Conservation (phyloP, 2,888 invertebrate genomes). For the Melinopterus prodromus region DNA sequence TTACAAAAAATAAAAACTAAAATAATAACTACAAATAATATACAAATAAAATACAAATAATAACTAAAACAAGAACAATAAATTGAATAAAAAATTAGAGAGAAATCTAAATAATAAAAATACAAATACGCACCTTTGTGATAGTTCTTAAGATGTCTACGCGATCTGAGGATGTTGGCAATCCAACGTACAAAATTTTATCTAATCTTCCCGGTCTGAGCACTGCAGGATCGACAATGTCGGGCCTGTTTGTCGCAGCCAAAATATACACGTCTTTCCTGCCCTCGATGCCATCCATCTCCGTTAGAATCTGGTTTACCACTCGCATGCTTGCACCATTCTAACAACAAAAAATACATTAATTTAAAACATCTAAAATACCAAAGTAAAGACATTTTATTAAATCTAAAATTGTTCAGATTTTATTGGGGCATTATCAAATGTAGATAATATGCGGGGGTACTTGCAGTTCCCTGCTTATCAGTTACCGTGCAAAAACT, state of each 20-base stretch:
- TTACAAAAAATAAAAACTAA: too few species aligned
- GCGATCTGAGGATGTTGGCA: slow-evolving; percentile 83
- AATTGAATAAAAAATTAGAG: too few species aligned
- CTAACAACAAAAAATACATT: slow-evolving; percentile 50
- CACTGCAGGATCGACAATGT: slow-evolving; percentile 96
- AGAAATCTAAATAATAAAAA: too few species aligned
- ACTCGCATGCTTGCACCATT: slow-evolving; percentile 83
- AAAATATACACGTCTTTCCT: slow-evolving; percentile 93
- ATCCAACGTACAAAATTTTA: slow-evolving; percentile 87
- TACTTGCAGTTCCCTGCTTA: too few species aligned
- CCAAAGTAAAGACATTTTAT: neutral
- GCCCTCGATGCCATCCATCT: slow-evolving; percentile 97
- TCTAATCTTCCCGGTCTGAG: slow-evolving; percentile 89
- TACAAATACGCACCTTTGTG: slow-evolving; percentile 72
- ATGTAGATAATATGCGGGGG: too few species aligned
- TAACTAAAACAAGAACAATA: too few species aligned
- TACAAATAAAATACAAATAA: too few species aligned
- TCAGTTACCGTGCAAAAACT: too few species aligned
- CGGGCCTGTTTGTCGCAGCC: slow-evolving; percentile 96
- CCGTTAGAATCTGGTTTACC: slow-evolving; percentile 96
- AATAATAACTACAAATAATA: too few species aligned
- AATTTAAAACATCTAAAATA: neutral
- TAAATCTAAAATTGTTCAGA: too few species aligned
- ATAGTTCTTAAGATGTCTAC: slow-evolving; percentile 88
- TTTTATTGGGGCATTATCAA: too few species aligned